Base-by-base conservation (phyloP, 2,888 invertebrate species). In the Terebella lapidaria region DNA sequence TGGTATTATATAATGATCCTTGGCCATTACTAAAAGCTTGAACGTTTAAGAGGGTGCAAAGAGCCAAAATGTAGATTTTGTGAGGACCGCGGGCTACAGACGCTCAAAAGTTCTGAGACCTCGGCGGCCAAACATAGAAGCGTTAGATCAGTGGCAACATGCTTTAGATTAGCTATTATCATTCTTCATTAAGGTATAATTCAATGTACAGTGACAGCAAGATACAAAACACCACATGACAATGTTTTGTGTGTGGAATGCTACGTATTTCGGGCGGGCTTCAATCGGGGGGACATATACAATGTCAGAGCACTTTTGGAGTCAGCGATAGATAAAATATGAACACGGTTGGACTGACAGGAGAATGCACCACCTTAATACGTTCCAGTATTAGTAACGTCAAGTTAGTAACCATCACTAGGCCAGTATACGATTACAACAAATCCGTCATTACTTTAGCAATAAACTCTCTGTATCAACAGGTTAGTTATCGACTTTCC, bases 351-450 rank as follows among this genome's bases (percentile, higher is more conserved):
- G 49, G 49, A 5, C 18, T 10, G 22, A n/a, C 5, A 5, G 22
- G 49, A 20, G 22, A 5, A 10, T n/a, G 53, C 53, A 53, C 27
- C 53, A 53, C 53, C 53, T 53, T 53, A 27, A 53, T 15, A 53
- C 53, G 53, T 28, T n/a, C 53, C 25, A 53, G 53, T 5, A 28
- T 53, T 53, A 53, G 53, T 53, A 53, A 53, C 28, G 29, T 53
- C 53, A 53, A 53, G 53, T 53, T 53, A 53, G 53, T 53, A 53
- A 10, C 24, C 22, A 49, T 5, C 5, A n/a, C 49, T n/a, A 49
- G 49, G 49, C 22, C 22, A 49, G 49, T 49, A 5, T 20, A 49
- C 10, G 5, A n/a, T 49, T 24, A 49, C 5, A 5, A 49, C 18
- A 20, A 10, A n/a, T 10, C 24, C 5, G 10, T 5, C 10, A 20